A percentile compares a stretch with the other conserved stretches of the same genome.
Conservation (phyloP, 2,888 invertebrate species). For the Athetis lepigone region DNA sequence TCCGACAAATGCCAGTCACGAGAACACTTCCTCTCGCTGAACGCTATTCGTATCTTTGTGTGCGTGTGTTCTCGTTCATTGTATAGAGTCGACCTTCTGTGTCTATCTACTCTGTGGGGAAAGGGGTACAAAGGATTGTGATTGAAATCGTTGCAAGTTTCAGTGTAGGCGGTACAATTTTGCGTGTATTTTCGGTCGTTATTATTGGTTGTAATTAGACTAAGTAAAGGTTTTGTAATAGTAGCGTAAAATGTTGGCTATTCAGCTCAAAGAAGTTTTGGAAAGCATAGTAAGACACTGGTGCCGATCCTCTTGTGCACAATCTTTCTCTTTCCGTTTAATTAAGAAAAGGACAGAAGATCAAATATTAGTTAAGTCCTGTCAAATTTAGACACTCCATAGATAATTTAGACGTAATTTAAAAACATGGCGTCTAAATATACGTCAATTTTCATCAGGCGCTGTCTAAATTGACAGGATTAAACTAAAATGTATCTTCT, state of each 20-base stretch:
- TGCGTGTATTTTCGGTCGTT: slow-evolving; percentile 29
- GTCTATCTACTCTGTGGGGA: background rate
- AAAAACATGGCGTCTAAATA: no score
- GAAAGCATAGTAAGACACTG: no score
- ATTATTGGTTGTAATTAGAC: slow-evolving; percentile 38
- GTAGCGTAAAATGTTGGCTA: background rate
- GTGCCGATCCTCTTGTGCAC: no score
- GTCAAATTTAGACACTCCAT: no score
- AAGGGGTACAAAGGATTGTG: slow-evolving; percentile 1
- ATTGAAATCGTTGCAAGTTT: slow-evolving; percentile 19
- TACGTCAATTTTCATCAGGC: no score
- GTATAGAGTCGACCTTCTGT: slow-evolving; percentile 7
- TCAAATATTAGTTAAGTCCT: no score
- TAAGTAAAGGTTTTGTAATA: slow-evolving; percentile 5
- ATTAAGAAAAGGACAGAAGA: no score
- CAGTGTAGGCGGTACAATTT: slow-evolving; percentile 26
- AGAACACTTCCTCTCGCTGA: background rate
- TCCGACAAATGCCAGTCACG: background rate
- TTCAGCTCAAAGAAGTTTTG: background rate
- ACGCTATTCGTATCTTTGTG: background rate
- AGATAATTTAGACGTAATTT: no score
- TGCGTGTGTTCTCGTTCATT: background rate
- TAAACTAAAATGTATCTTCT: no score
- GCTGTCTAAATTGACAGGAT: no score
- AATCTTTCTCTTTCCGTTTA: no score